Percentiles rank a stretch among this genome's conserved stretches.
phyloP scores from a whole-genome alignment of 2,113 vertebrate genomes.

The Stigmatopora argus region DNA sequence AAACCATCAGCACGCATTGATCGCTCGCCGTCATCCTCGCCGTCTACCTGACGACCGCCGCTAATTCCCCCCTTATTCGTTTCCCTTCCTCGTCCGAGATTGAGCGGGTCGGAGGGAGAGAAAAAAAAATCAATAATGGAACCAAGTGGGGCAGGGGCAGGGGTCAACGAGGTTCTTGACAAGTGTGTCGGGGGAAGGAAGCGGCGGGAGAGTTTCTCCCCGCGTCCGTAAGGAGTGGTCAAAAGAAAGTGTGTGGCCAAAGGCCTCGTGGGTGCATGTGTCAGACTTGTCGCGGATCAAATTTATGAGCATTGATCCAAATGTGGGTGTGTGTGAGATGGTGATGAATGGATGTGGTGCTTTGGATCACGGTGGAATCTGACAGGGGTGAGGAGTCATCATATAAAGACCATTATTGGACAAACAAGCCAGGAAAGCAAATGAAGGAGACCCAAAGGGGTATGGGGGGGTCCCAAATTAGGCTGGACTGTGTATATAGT shows the following conservation, averaged over 20 bases:
- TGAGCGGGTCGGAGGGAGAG: slow-evolving; percentile 64
- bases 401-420: slow-evolving; percentile 59
- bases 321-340: slow-evolving; percentile 18
- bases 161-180: slow-evolving; percentile 87
- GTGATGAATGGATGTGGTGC: slow-evolving; percentile 45
- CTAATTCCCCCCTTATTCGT: slow-evolving; percentile 65
- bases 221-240: slow-evolving; percentile 41
- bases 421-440: slow-evolving; percentile 53
- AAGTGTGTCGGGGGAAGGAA: slow-evolving; percentile 80
- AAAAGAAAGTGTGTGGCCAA: slow-evolving; percentile 53
- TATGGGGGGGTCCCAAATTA: slow-evolving; percentile 10
- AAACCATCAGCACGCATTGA: slow-evolving; percentile 78
- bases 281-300: slow-evolving; percentile 81
- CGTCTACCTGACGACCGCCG: slow-evolving; percentile 63
- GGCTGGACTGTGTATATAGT: slow-evolving; percentile 12
- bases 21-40: slow-evolving; percentile 72
- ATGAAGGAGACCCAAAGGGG: slow-evolving; percentile 31
- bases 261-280: slow-evolving; percentile 71
- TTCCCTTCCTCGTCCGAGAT: slow-evolving; percentile 78
- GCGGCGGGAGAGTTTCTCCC: slow-evolving; percentile 40
- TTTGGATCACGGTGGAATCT: slow-evolving; percentile 52
- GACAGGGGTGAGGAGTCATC: slow-evolving; percentile 68
- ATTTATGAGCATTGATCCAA: slow-evolving; percentile 83
- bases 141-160: slow-evolving; percentile 77
- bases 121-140: slow-evolving; percentile 77